Evolutionary conservation across 2,888 invertebrate species (phyloP).

Genomic region (Drosophila paranaensis): DNA sequence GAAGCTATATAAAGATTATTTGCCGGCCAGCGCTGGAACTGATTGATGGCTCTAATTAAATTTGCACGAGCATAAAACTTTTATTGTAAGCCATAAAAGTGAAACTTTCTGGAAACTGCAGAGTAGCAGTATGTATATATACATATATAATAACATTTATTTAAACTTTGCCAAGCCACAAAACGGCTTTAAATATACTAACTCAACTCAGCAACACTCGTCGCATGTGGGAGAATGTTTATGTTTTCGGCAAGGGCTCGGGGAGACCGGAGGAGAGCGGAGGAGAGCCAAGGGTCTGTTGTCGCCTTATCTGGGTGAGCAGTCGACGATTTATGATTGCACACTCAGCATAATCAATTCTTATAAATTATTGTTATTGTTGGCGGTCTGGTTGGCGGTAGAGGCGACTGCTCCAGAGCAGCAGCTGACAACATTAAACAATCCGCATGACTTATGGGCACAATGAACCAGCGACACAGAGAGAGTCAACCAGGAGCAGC

Average conservation of each 20-base stretch:
- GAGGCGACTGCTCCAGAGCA: constrained; percentile 30
- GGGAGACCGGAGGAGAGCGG: background rate
- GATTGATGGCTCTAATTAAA: constrained; percentile 72
- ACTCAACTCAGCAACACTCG: too few relatives aligned
- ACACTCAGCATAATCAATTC: constrained; percentile 78
- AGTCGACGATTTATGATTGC: constrained; percentile 72
- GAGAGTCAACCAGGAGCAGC: constrained; percentile 15
- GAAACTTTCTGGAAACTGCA: constrained; percentile 31
- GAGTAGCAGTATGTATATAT: constrained; percentile 17
- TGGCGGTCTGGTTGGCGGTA: constrained; percentile 51
- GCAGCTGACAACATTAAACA: constrained; percentile 76
- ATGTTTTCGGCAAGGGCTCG: background rate
- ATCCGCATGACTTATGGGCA: constrained; percentile 67
- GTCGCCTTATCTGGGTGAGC: constrained; percentile 50
- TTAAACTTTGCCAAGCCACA: constrained; percentile 60
- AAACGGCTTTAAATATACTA: constrained; percentile 53
- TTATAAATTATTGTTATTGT: constrained; percentile 78
- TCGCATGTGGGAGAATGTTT: background rate
- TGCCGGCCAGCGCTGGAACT: constrained; percentile 50
- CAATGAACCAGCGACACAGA: constrained; percentile 45
- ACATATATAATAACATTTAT: constrained; percentile 45
- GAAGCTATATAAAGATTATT: constrained; percentile 56
- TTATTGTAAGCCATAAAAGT: constrained; percentile 64
- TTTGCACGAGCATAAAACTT: constrained; percentile 59
- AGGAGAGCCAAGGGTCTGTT: constrained; percentile 26